Evolutionary conservation across 2,113 vertebrate genomes (phyloP).

Genomic region (Chlamydotis undulata): DNA sequence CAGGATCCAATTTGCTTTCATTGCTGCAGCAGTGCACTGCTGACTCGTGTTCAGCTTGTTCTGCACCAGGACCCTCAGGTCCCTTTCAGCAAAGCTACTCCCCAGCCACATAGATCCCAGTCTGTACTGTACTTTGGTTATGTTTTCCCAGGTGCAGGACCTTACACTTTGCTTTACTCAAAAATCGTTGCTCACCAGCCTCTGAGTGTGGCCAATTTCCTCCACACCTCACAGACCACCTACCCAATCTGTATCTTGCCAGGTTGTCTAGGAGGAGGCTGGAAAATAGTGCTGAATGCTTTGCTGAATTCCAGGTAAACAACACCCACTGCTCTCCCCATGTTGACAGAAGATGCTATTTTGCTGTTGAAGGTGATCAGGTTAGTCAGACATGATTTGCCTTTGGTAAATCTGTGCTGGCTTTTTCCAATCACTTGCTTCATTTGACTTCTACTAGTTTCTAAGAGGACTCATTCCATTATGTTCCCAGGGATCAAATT

Average conservation of each 20-base stretch:
- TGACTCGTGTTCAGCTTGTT: not conserved
- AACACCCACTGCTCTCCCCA: not conserved
- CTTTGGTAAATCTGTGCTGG: not conserved
- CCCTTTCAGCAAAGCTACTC: not conserved
- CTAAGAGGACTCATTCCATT: not conserved
- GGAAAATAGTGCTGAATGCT: not conserved
- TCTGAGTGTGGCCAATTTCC: not conserved
- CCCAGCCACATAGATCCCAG: not conserved
- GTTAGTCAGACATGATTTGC: not conserved
- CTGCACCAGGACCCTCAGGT: not conserved
- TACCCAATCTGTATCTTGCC: not conserved
- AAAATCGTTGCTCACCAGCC: not conserved
- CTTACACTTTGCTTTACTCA: not conserved
- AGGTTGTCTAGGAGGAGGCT: not conserved
- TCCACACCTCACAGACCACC: not conserved
- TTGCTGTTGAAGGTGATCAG: not conserved
- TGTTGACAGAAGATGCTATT: no score
- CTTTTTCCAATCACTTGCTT: not conserved
- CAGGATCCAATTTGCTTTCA: not conserved
- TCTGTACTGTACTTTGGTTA: not conserved
- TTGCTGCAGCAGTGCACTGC: rapidly evolving
- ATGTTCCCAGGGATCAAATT: not conserved
- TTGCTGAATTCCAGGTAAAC: not conserved
- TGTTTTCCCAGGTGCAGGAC: not conserved
- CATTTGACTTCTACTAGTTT: not conserved